These are phyloP conservation scores for Phaonia tiefii DNA, from an alignment of 2,888 invertebrate species.

Conservation along the genomic window DNA sequence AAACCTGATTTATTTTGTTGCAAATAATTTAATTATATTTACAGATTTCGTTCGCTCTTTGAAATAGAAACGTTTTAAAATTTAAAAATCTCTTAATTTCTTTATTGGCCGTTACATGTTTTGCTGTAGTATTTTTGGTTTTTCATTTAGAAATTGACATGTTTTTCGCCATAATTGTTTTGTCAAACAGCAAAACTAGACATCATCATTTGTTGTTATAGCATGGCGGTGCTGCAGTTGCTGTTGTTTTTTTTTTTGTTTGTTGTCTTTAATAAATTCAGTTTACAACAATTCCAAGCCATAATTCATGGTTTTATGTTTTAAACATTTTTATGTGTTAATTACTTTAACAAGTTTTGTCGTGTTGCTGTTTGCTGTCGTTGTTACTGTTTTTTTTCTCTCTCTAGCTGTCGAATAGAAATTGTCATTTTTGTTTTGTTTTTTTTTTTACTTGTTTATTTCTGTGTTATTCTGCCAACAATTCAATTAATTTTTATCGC, in stretches of 20 bases:
- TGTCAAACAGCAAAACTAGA: slow-evolving; percentile 10
- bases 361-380: slow-evolving; percentile 6
- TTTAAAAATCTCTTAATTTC: neutral
- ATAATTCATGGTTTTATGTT: slow-evolving; percentile 60
- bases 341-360: slow-evolving; percentile 59
- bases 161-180: slow-evolving; percentile 22
- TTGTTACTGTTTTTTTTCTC: neutral
- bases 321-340: slow-evolving; percentile 64
- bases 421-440: slow-evolving; percentile 27
- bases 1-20: neutral
- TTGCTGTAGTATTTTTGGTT: neutral
- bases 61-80: neutral
- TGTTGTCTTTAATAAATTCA: slow-evolving; percentile 31
- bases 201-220: slow-evolving; percentile 31
- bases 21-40: slow-evolving; percentile 18
- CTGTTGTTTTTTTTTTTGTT: slow-evolving; percentile 6
- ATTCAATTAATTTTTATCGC: slow-evolving; percentile 64
- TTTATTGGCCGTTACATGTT: too few relatives aligned
- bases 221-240: neutral
- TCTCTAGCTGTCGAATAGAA: neutral
- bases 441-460: neutral
- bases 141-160: slow-evolving; percentile 9
- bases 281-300: slow-evolving; percentile 57
- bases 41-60: neutral
- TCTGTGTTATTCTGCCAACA: slow-evolving; percentile 41